These are phyloP conservation scores for Channa maculata DNA, from an alignment of 2,113 vertebrate genomes.

Conservation along the genomic window DNA sequence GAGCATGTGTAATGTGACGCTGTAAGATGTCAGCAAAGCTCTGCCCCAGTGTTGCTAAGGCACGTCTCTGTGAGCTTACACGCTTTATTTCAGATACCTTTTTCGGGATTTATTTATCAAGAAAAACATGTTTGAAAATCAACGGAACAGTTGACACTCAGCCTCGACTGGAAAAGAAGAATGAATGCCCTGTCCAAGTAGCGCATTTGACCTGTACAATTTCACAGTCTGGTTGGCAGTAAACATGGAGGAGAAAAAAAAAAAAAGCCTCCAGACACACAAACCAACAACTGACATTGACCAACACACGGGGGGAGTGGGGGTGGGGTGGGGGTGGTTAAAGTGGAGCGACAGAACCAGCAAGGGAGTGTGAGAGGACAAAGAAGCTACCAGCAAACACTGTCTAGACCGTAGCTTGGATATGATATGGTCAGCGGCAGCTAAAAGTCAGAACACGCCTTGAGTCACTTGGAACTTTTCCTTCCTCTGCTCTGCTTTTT, in stretches of 20 bases:
- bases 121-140: background rate
- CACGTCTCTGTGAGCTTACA: conserved; percentile 35
- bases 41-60: conserved; percentile 8
- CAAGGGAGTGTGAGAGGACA: background rate
- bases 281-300: conserved; percentile 18
- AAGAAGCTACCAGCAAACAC: conserved; percentile 26
- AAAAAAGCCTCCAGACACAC: conserved; percentile 34
- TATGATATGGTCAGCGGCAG: background rate
- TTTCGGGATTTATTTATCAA: background rate
- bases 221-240: conserved; percentile 63
- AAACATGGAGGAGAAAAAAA: conserved; percentile 32
- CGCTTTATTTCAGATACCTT: background rate
- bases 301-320: background rate
- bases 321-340: background rate
- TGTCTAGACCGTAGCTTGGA: conserved; percentile 31
- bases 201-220: conserved; percentile 37
- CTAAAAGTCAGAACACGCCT: conserved; percentile 41
- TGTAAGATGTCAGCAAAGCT: conserved; percentile 3
- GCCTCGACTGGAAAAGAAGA: conserved; percentile 19
- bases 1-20: conserved; percentile 35
- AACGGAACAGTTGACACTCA: conserved; percentile 6
- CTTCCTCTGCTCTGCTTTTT: conserved; percentile 41
- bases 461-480: conserved; percentile 44
- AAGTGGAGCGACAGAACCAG: conserved; percentile 7
- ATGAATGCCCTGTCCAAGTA: conserved; percentile 28